Evolutionary conservation across 2,888 invertebrate genomes (phyloP).

Genomic region (Hyalella azteca): DNA sequence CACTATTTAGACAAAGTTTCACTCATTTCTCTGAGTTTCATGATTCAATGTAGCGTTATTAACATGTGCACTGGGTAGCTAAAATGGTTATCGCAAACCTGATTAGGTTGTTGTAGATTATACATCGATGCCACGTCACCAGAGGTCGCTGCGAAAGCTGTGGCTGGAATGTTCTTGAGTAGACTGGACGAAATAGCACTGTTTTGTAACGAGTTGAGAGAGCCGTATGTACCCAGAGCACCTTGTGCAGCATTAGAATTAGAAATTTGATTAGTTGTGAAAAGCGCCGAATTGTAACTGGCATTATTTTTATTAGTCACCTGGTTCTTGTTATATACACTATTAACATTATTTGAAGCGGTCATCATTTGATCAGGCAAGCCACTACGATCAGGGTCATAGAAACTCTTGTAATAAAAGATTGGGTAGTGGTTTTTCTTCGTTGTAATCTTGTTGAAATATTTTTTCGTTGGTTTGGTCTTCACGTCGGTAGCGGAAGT

Average conservation of each 20-base stretch:
- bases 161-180: neutral
- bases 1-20: too few species aligned
- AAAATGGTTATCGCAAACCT: neutral
- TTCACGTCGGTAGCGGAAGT: neutral
- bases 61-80: too few species aligned
- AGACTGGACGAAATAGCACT: neutral
- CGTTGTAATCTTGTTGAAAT: neutral
- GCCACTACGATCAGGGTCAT: conserved; percentile 1
- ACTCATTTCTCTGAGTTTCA: too few species aligned
- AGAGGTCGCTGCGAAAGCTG: neutral
- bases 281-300: neutral
- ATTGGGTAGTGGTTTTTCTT: neutral
- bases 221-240: conserved; percentile 12
- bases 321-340: conserved; percentile 15
- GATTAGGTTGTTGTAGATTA: neutral
- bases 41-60: too few species aligned
- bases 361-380: conserved; percentile 26
- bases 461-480: neutral
- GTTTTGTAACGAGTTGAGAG: neutral
- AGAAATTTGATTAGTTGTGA: conserved; percentile 1
- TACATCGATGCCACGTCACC: neutral
- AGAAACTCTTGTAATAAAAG: conserved; percentile 21
- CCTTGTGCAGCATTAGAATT: conserved; percentile 1
- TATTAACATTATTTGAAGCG: conserved; percentile 18
- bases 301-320: conserved; percentile 1